Evolutionary conservation across 2,113 vertebrate species (phyloP).

Genomic region (Narcine bancroftii): DNA sequence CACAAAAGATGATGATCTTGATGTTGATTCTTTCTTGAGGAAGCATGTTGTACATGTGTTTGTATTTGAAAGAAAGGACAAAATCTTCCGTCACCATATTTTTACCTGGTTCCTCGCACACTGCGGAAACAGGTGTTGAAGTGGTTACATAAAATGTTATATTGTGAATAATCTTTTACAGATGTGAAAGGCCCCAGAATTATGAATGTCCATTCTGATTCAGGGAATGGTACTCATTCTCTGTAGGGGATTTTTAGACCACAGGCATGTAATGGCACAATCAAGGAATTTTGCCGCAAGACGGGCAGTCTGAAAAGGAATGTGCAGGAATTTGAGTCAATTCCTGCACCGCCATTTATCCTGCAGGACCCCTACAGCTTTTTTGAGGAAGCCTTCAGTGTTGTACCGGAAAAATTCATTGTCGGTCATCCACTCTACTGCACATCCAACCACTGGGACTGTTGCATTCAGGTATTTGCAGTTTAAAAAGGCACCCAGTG

Average conservation of each 20-base stretch:
- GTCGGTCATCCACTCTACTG: too few species aligned
- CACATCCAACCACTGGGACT: too few species aligned
- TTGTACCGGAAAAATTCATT: too few species aligned
- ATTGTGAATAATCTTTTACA: background rate
- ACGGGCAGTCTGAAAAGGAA: too few species aligned
- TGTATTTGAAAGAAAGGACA: background rate
- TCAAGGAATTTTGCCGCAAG: too few species aligned
- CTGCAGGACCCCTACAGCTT: too few species aligned
- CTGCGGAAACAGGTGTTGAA: background rate
- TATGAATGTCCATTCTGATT: background rate
- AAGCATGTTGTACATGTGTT: background rate
- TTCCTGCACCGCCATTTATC: too few species aligned
- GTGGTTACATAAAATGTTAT: background rate
- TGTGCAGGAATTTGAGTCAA: too few species aligned
- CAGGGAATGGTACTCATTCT: background rate
- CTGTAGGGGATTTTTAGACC: background rate
- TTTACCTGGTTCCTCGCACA: background rate
- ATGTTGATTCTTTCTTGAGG: slow-evolving; percentile 3
- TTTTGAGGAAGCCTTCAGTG: too few species aligned
- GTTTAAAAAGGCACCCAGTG: too few species aligned
- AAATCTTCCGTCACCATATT: background rate
- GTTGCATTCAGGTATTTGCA: too few species aligned
- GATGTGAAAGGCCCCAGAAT: background rate
- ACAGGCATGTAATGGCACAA: too few species aligned
- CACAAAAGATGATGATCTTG: slow-evolving; percentile 32